Conservation (phyloP, 1,140 invertebrate genomes). For the Aphelinus certus region DNA sequence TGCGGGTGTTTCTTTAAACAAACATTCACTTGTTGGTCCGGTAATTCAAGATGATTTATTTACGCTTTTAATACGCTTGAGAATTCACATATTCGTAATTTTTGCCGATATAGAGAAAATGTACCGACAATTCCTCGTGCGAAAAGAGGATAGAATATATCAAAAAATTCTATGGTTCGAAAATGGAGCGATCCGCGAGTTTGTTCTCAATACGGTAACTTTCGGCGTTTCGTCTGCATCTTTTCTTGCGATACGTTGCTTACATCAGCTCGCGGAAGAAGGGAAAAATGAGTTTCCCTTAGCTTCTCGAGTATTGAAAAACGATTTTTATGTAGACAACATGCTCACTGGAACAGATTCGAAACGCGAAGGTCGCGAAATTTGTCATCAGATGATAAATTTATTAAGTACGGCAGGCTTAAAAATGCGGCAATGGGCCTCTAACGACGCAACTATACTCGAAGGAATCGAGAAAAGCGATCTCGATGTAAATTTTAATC, state of each 20-base stretch:
- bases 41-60: too few species aligned
- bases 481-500: not conserved
- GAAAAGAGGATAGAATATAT: too few species aligned
- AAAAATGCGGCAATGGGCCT: constrained; percentile 49
- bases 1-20: too few species aligned
- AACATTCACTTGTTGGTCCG: too few species aligned
- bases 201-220: constrained; percentile 39
- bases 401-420: constrained; percentile 46
- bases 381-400: constrained; percentile 44
- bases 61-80: too few species aligned
- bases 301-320: constrained; percentile 42
- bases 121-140: too few species aligned
- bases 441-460: constrained; percentile 34
- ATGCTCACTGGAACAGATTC: constrained; percentile 44
- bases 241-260: constrained; percentile 27
- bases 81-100: too few species aligned
- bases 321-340: constrained; percentile 57
- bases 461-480: not conserved
- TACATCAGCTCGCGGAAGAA: constrained; percentile 10
- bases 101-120: too few species aligned
- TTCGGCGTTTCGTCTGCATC: constrained; percentile 43
- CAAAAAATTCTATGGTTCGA: not conserved
- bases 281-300: constrained; percentile 42
- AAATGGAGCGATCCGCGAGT: not conserved
- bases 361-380: constrained; percentile 39